Evolutionary conservation across 1,140 invertebrate genomes (phyloP).

Genomic region (Ceratosolen solmsi): DNA sequence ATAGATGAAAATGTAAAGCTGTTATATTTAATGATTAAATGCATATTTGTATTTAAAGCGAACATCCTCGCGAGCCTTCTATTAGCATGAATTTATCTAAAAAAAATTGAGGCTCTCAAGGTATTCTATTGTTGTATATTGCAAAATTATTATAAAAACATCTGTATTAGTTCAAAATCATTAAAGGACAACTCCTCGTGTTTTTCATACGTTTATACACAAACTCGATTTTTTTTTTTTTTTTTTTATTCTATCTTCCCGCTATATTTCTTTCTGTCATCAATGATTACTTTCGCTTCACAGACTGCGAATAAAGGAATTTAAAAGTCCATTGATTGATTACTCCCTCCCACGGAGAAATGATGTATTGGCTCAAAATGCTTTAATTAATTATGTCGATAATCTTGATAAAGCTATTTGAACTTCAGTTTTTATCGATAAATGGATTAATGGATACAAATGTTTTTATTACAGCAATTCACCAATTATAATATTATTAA

Average conservation of each 20-base stretch:
- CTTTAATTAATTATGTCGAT: constrained; percentile 45
- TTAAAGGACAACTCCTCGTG: background rate
- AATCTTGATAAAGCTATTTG: constrained; percentile 5
- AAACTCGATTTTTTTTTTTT: background rate
- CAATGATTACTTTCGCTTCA: constrained; percentile 43
- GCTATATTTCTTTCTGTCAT: constrained; percentile 37
- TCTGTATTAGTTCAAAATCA: background rate
- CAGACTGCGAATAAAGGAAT: constrained; percentile 20
- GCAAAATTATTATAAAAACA: no score
- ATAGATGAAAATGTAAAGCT: no score
- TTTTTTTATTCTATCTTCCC: background rate
- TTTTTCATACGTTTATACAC: background rate
- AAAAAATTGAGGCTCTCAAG: no score
- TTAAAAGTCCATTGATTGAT: constrained; percentile 46
- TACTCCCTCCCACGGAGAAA: background rate
- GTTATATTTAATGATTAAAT: no score
- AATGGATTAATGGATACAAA: constrained; percentile 38
- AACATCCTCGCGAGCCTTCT: no score
- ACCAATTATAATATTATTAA: background rate
- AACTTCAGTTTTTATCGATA: constrained; percentile 31
- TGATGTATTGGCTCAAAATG: constrained; percentile 49
- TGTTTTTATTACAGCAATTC: constrained; percentile 23
- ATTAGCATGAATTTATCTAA: no score
- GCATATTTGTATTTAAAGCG: no score
- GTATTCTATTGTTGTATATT: no score